Evolutionary conservation across 2,797 vertebrate species (phyloP).

Genomic region (Pipistrellus nathusii): DNA sequence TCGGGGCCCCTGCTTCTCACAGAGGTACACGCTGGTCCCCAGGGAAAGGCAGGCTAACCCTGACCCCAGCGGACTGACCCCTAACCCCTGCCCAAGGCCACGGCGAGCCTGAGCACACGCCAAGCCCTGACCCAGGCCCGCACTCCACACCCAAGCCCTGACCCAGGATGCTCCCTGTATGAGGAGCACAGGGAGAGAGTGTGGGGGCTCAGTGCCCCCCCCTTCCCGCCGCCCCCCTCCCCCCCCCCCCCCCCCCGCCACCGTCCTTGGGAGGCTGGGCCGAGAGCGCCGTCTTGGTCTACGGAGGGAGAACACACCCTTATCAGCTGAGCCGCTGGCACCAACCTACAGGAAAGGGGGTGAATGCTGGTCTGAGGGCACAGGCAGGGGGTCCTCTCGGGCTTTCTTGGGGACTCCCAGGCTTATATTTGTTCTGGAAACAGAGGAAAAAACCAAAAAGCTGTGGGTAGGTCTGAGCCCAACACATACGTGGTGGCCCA

Average conservation of each 20-base stretch:
- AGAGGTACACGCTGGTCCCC: background rate
- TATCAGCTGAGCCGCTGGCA: conserved; percentile 71
- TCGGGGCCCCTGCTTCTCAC: background rate
- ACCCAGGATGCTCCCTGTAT: background rate
- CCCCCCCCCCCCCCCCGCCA: background rate
- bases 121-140: background rate
- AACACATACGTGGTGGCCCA: background rate
- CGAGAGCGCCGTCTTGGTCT: background rate
- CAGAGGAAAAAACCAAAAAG: conserved; percentile 78
- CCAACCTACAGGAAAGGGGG: conserved; percentile 79
- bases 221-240: background rate
- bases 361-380: conserved; percentile 82
- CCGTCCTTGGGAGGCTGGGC: background rate
- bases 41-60: background rate
- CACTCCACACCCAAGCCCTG: background rate
- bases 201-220: background rate
- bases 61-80: background rate
- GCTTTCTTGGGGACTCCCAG: conserved; percentile 79
- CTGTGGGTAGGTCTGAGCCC: conserved; percentile 53
- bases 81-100: background rate
- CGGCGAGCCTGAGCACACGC: background rate
- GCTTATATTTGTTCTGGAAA: conserved; percentile 82
- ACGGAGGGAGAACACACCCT: conserved; percentile 59
- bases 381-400: conserved; percentile 80
- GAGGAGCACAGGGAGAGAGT: background rate